Conservation (phyloP, 2,888 invertebrate species). For the Torymus aiolomorphi region DNA sequence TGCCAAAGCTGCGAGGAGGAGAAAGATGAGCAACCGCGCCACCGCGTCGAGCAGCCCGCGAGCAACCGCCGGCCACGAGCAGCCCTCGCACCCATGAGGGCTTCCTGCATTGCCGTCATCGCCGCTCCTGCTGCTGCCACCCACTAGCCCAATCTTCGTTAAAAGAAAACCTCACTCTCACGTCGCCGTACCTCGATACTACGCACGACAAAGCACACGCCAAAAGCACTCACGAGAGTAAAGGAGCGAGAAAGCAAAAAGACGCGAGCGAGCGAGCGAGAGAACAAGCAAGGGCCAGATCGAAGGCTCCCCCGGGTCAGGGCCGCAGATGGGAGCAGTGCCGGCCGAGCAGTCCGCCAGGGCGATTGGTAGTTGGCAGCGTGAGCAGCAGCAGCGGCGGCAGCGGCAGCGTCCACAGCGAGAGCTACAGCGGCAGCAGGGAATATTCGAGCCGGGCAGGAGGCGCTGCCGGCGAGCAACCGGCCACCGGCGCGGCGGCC, state of each 20-base stretch:
- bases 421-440: conserved; percentile 3
- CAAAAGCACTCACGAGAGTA: too few relatives aligned
- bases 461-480: conserved; percentile 34
- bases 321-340: conserved; percentile 73
- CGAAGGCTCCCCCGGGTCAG: neutral
- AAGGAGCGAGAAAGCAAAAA: too few relatives aligned
- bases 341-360: conserved; percentile 67
- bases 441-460: conserved; percentile 10
- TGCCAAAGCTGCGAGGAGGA: neutral
- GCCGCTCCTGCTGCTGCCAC: neutral
- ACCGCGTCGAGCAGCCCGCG: neutral
- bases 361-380: conserved; percentile 65
- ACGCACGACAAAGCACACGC: too few relatives aligned
- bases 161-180: too few relatives aligned
- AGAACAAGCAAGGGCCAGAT: neutral
- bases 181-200: too few relatives aligned
- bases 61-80: conserved; percentile 18
- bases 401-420: conserved; percentile 11
- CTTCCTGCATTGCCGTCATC: neutral
- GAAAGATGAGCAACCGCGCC: conserved; percentile 18
- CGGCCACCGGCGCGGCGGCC: conserved; percentile 33
- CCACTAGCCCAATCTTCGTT: too few relatives aligned
- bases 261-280: too few relatives aligned
- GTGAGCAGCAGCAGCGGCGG: neutral
- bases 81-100: conserved; percentile 24